Evolutionary conservation across 2,888 invertebrate genomes (phyloP), one percentile per base, ranked within the genome.

Genomic region (Archips crataeganus): DNA sequence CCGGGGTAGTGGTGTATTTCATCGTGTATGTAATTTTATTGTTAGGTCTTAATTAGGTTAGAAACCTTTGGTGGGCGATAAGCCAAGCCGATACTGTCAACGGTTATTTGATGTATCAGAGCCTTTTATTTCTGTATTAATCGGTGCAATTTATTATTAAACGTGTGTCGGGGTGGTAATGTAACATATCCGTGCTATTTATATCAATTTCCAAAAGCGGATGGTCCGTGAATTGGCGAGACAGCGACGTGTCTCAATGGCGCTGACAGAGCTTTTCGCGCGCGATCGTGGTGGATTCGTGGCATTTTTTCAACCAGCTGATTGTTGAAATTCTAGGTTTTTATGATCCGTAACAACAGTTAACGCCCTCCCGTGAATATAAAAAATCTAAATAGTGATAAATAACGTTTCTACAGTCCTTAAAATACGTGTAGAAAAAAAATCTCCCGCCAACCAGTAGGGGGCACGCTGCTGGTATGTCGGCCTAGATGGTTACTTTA

Each of bases 181-280:
- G 78, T 83, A 81, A 84, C 81, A 78, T 81, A 77, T 81, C 76
- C 80, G 85, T 81, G 89, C 91, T 94, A 94, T 93, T 93, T 93
- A 89, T 93, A 90, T 89, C 90, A 89, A 92, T 92, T 90, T 92
- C 94, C 94, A 85, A 89, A 93, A 87, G 93, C 88, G 91, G 93
- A 90, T 87, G 89, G 88, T 85, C 85, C 85, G 85, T 90, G 91
- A 93, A 93, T 92, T 89, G 77, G 90, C 90, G 90, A 91, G 92
- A 91, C 90, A 87, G 90, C 94, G 93, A 95, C 94, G 94, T 95
- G 94, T 95, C 93, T 92, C 61, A 95, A 95, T 95, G 94, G 95
- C 94, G 94, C 90, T 93, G 92, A 93, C 90, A 91, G 84, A 92
- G 88, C 85, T 90, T 93, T 94, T 94, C 94, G 94, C 95, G 95